Conservation (phyloP, 2,888 invertebrate genomes). For the Ectobius pallidus region DNA sequence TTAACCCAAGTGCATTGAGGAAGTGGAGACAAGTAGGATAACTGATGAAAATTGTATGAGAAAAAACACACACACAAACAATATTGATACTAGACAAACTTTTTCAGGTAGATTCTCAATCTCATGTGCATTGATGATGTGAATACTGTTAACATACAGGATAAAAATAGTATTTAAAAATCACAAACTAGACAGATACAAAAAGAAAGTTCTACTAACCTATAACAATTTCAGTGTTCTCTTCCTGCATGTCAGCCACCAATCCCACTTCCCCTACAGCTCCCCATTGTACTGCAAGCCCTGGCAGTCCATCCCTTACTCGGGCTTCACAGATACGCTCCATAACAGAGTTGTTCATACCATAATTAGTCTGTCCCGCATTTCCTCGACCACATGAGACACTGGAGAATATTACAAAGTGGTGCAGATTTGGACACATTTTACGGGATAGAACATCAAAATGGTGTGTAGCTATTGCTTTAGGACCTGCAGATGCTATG, state of each 20-base stretch:
- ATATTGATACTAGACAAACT: conserved; percentile 68
- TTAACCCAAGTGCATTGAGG: too few relatives aligned
- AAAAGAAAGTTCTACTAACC: conserved; percentile 58
- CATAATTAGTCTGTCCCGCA: conserved; percentile 90
- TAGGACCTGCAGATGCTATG: conserved; percentile 72
- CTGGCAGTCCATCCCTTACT: conserved; percentile 72
- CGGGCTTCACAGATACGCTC: conserved; percentile 84
- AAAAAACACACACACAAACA: conserved; percentile 66
- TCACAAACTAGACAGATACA: conserved; percentile 95
- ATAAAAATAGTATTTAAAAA: too few relatives aligned
- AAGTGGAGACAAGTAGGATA: too few relatives aligned
- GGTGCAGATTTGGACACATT: conserved; percentile 61
- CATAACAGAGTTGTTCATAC: conserved; percentile 89
- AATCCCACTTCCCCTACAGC: conserved; percentile 86
- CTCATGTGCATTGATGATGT: too few relatives aligned
- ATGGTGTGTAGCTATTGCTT: conserved; percentile 79
- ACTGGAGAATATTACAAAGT: conserved; percentile 91
- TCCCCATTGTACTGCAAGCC: conserved; percentile 90
- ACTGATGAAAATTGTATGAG: background rate
- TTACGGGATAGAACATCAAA: conserved; percentile 71
- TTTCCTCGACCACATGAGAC: conserved; percentile 92
- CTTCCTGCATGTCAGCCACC: conserved; percentile 64
- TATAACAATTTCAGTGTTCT: conserved; percentile 70
- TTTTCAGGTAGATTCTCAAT: too few relatives aligned
- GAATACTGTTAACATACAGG: too few relatives aligned